A percentile compares a stretch with the other conserved stretches of the same genome.
phyloP scores from a whole-genome alignment of 2,888 invertebrate genomes.

The Sussaba pulchella region DNA sequence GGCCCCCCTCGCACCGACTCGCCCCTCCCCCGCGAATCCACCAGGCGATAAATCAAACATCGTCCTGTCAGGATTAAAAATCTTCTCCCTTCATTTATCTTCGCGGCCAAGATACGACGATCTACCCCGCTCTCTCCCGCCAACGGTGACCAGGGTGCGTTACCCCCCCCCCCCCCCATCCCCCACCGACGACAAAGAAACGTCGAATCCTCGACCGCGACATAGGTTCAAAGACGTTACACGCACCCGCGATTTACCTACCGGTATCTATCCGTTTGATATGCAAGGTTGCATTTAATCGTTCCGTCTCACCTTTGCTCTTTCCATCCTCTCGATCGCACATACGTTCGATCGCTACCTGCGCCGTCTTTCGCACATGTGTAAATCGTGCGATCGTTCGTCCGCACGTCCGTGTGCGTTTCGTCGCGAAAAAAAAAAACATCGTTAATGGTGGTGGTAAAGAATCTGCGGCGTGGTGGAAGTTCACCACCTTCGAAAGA shows the following conservation, averaged over 20 bases:
- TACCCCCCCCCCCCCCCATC: no score
- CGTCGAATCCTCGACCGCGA: conserved; percentile 28
- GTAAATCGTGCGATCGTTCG: no score
- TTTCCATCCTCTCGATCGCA: conserved; percentile 7
- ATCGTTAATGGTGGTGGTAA: conserved; percentile 17
- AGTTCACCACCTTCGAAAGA: conserved; percentile 62
- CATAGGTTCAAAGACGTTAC: conserved; percentile 11
- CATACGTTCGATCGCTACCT: conserved; percentile 15
- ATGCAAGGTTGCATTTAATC: conserved; percentile 37
- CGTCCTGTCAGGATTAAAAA: no score
- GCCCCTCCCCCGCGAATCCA: no score
- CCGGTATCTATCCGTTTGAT: conserved; percentile 1
- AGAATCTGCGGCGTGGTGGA: conserved; percentile 43
- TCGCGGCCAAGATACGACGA: no score
- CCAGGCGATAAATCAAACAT: no score
- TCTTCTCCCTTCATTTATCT: no score
- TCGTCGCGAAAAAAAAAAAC: no score
- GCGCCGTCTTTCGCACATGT: no score
- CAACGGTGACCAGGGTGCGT: no score
- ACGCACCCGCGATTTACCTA: not conserved
- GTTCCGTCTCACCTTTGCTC: conserved; percentile 25
- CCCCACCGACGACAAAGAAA: not conserved
- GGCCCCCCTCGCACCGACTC: not conserved
- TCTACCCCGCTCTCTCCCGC: no score
- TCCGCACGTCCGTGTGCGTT: no score